These are phyloP conservation scores for Agelastica alni DNA, from an alignment of 2,888 invertebrate genomes.

Conservation along the genomic window DNA sequence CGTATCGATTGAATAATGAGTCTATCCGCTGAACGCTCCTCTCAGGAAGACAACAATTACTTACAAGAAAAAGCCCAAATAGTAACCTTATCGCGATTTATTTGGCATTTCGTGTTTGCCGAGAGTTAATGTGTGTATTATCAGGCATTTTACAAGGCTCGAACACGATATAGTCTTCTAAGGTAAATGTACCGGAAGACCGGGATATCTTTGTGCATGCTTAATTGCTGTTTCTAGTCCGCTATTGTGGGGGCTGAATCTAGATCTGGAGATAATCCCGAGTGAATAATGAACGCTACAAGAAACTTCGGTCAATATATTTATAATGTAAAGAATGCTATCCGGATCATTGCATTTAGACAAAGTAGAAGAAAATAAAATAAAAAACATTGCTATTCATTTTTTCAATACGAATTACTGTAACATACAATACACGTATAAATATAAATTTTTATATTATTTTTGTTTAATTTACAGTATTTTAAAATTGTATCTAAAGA, in stretches of 20 bases:
- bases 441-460: too few relatives aligned
- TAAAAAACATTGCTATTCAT: too few relatives aligned
- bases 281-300: slow-evolving; percentile 48
- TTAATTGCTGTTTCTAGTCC: slow-evolving; percentile 53
- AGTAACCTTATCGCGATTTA: slow-evolving; percentile 26
- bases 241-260: slow-evolving; percentile 46
- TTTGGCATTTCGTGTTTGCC: slow-evolving; percentile 41
- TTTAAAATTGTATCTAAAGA: too few relatives aligned
- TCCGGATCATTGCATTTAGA: too few relatives aligned
- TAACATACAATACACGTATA: too few relatives aligned
- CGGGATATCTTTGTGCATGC: slow-evolving; percentile 56
- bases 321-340: too few relatives aligned
- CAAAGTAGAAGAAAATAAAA: too few relatives aligned
- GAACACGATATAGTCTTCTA: slow-evolving; percentile 53
- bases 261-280: slow-evolving; percentile 46
- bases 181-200: slow-evolving; percentile 55
- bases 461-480: too few relatives aligned
- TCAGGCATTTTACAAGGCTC: slow-evolving; percentile 47
- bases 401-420: too few relatives aligned
- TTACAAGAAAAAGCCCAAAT: slow-evolving; percentile 23
- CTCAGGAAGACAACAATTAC: slow-evolving; percentile 26
- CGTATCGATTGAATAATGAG: slow-evolving; percentile 9
- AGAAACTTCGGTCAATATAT: slow-evolving; percentile 47
- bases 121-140: slow-evolving; percentile 47
- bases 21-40: slow-evolving; percentile 7